phyloP scores from a whole-genome alignment of 2,797 vertebrate species.

The Perodicticus potto region DNA sequence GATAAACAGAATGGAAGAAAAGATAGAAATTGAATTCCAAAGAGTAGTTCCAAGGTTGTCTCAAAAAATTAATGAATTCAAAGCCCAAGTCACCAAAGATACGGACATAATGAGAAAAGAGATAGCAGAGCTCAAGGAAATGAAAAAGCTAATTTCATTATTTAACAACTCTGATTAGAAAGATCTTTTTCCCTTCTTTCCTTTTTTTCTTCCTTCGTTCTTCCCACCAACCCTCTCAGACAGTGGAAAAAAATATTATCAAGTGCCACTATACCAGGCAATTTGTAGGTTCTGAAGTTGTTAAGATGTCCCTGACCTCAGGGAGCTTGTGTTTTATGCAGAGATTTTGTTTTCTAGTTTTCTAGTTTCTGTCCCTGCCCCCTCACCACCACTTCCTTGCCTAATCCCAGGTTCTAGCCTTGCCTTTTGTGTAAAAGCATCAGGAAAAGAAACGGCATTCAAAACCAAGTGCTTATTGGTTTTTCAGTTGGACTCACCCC shows the following conservation, averaged over 20 bases:
- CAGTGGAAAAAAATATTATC: neutral
- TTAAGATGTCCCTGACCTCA: neutral
- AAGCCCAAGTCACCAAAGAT: too few relatives aligned
- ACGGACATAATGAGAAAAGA: too few relatives aligned
- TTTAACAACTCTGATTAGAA: neutral
- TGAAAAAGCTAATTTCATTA: too few relatives aligned
- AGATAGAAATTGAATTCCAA: too few relatives aligned
- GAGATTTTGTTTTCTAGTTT: neutral
- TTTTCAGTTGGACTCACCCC: neutral
- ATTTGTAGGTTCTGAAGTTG: neutral
- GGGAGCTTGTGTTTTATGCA: neutral
- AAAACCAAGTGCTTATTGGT: neutral
- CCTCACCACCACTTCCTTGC: accelerated
- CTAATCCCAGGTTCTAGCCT: neutral
- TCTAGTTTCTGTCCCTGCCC: neutral
- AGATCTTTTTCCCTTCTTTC: neutral
- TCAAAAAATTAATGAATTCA: too few relatives aligned
- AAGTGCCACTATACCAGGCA: neutral
- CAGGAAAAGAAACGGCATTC: neutral
- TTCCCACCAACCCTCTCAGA: neutral
- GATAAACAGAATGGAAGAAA: too few relatives aligned
- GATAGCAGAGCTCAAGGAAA: too few relatives aligned
- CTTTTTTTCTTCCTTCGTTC: too few relatives aligned
- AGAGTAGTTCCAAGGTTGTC: too few relatives aligned
- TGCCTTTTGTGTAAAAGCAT: neutral